Base-by-base conservation (phyloP, 2,888 invertebrate genomes). In the Catocala fraxini region DNA sequence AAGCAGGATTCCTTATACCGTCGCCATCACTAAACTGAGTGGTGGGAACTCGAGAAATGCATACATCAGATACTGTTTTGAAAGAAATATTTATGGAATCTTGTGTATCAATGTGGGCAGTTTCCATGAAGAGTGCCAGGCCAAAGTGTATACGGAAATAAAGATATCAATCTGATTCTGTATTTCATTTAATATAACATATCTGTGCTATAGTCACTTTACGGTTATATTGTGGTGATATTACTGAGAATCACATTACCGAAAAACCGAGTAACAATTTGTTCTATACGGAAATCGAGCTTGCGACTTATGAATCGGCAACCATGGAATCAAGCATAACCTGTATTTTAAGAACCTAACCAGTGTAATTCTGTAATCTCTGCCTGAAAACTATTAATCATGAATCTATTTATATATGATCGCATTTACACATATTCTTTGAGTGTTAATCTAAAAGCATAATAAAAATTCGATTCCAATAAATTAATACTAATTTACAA, bases 11-110 rank as follows among this genome's bases (percentile, higher is more conserved):
- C 69, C 48, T n/a, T 48, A 56, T 51, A 56, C 58, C 52, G 54
- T 51, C 51, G 34, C 52, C 62, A 65, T 65, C 70, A 64, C 43
- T 51, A 48, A 55, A 52, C 55, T 62, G 59, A 63, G 39, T 47
- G 33, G 57, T 49, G 45, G 53, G 63, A 52, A 65, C 64, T 54
- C 48, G 41, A 70, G 64, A 79, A 55, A 77, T 71, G 58, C 61
- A 64, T 63, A 63, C 55, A 77, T 79, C 78, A 68, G 65, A 77
- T 71, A 63, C 57, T 12, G 47, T 49, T 51, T 52, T 59, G 35
- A 61, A 64, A 46, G 49, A 55, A 68, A 67, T 64, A 73, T 68
- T 70, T 66, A 47, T 47, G 56, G 64, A 79, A 77, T 74, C 59
- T 48, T 51, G 61, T 71, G 51, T 63, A 65, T 71, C 55, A 51